Base-by-base conservation (phyloP, 2,888 invertebrate species). In the Pristionchus arcanus region DNA sequence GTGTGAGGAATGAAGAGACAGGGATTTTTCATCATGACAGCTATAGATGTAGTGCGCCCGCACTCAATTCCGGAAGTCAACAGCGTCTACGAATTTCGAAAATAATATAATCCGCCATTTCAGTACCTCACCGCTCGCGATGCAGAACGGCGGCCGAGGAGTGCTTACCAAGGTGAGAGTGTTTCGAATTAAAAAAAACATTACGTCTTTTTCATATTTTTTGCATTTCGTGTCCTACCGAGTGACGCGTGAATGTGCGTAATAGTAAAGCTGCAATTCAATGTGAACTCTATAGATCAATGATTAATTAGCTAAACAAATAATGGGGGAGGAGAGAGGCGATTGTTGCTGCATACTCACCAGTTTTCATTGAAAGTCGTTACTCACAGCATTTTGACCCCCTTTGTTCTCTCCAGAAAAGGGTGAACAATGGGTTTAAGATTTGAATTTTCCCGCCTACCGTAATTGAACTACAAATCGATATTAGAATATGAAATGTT, bases 81-180 rank as follows among this genome's bases (percentile, higher is more conserved):
- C 63, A 63, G n/a, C 2, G n/a, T 63, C 63, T 2, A n/a, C 63
- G 25, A 63, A 63, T 63, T 63, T 63, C 63, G 63, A 63, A 63
- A 63, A 63, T 63, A 63, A 25, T n/a, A 13, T 11, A 49, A 63
- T 63, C 9, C n/a, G 4, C 25, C 25, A 1, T 66, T 87, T 13
- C 49, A 66, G 66, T 31, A n/a, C 87, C 25, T 87, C 87, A 16
- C 68, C 87, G 0, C 87, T 87, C 31, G 87, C 87, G 68, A 59
- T 59, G 59, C 84, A 85, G 7, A 87, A 87, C 28, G 87, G 87
- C 25, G 87, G 66, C 2, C 37, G 87, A 13, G 87, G 87, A 37
- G 87, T 87, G 87, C 87, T 87, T 0, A 87, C 87, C 25, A 87
- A 87, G 87, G 81, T 81, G 15, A 42, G n/a, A n/a, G n/a, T n/a